Percentiles rank a stretch among this genome's conserved stretches.
phyloP scores from a whole-genome alignment of 2,888 invertebrate genomes.

The Horisme vitalbata region DNA sequence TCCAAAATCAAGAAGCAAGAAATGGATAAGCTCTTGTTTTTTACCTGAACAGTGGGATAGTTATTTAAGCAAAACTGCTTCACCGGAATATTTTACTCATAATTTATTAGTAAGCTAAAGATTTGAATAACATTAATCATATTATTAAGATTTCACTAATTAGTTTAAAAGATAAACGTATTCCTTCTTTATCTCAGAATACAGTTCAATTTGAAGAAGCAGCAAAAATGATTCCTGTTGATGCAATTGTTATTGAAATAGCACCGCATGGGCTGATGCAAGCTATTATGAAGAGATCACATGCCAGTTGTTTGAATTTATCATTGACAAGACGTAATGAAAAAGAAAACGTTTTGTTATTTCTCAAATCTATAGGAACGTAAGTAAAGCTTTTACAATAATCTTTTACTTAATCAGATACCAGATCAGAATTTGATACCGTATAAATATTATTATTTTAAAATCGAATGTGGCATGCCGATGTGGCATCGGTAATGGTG shows the following conservation, averaged over 20 bases:
- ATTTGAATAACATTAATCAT: too few relatives aligned
- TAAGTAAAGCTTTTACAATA: too few relatives aligned
- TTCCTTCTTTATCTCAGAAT: slow-evolving; percentile 50
- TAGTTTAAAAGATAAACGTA: too few relatives aligned
- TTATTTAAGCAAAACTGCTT: slow-evolving; percentile 82
- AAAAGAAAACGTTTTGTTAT: slow-evolving; percentile 77
- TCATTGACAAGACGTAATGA: slow-evolving; percentile 87
- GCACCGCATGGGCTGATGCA: slow-evolving; percentile 93
- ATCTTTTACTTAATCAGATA: too few relatives aligned
- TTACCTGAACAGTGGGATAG: slow-evolving; percentile 85
- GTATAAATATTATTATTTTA: too few relatives aligned
- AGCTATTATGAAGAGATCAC: slow-evolving; percentile 89
- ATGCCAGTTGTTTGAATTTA: slow-evolving; percentile 85
- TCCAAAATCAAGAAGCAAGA: slow-evolving; percentile 84
- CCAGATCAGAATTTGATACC: too few relatives aligned
- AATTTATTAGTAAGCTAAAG: slow-evolving; percentile 85
- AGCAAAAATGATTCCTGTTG: slow-evolving; percentile 86
- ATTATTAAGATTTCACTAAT: too few relatives aligned
- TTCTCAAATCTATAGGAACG: slow-evolving; percentile 78
- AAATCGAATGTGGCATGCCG: too few relatives aligned
- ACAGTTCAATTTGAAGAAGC: slow-evolving; percentile 90
- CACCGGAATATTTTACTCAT: slow-evolving; percentile 92
- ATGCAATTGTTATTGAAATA: slow-evolving; percentile 91
- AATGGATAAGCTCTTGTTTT: slow-evolving; percentile 92
- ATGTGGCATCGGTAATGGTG: too few relatives aligned